Base-by-base conservation (phyloP, 2,113 vertebrate genomes). In the Ploceus nigricollis region DNA sequence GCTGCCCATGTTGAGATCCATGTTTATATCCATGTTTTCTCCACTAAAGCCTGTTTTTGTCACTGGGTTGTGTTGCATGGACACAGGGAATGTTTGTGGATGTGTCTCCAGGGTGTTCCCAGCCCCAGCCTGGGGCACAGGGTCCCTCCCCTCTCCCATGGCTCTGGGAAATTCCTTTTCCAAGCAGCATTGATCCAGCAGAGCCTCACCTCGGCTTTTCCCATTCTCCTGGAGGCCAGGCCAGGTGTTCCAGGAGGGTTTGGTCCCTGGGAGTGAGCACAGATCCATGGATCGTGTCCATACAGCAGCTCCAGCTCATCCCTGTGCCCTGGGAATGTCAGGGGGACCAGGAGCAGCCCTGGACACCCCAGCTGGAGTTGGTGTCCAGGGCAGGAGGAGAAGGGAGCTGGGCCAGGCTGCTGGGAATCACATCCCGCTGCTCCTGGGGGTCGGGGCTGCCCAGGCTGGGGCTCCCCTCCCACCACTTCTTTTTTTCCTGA, bases 1-100 rank as follows among this genome's bases (percentile, higher is more conserved):
- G 33, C 40, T 60, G 24, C 28, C 45, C 33, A 1, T 2, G 3
- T 2, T 6, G 8, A 23, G 23, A 51, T 60, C 83, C 33, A 1
- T 13, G 64, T 61, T 7, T 3, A 1, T 13, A 3, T 2, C 27
- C 7, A 0, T 5, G 37, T 71, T 65, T 57, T 25, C 17, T 33
- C 44, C n/a, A 7, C 42, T 17, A 0, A 4, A 7, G 3, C 6
- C 35, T 16, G 22, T 31, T 31, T 25, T 17, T 82, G 14, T 61
- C 54, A 2, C 70, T 17, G 63, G 56, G 51, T 40, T 35, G 30
- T 61, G 79, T 19, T 63, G 87, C 47, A 63, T 12, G 54, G 79
- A 40, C 61, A 69, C 54, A 2, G 10, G 44, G 51, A 30, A 23
- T 20, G 63, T 76, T 9, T 3, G 54, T 53, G 69, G 37, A 2